Conservation (phyloP, 2,797 vertebrate genomes). For the Macrochelys suwanniensis region DNA sequence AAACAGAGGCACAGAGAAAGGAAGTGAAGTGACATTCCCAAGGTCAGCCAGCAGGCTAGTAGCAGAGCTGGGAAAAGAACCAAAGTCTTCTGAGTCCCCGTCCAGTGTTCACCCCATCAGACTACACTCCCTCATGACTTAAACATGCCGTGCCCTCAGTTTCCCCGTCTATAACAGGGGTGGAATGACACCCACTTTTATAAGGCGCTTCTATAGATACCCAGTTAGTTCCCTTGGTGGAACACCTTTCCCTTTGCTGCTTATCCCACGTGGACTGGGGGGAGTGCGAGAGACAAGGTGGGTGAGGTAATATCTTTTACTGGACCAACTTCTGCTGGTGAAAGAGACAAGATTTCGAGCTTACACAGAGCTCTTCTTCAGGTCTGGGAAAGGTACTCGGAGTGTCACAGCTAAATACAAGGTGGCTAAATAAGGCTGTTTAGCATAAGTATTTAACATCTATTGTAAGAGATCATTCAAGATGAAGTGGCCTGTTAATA, state of each 20-base stretch:
- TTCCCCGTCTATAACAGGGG: neutral
- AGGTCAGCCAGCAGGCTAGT: no score
- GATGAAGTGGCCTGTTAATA: neutral
- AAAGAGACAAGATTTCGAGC: neutral
- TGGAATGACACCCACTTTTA: neutral
- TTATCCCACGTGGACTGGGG: neutral
- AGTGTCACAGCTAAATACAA: neutral
- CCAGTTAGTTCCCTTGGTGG: rapidly evolving
- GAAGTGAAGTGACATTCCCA: no score
- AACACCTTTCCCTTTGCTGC: neutral
- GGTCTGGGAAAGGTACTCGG: neutral
- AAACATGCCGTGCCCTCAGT: neutral
- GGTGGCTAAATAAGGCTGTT: neutral
- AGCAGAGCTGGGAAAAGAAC: no score
- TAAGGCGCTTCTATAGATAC: neutral
- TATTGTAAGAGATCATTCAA: neutral
- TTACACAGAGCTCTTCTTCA: neutral
- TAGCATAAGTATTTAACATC: neutral
- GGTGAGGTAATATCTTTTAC: neutral
- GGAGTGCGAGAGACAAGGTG: neutral
- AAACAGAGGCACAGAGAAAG: no score
- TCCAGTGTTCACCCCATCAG: neutral
- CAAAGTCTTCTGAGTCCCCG: no score
- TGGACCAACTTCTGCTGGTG: neutral
- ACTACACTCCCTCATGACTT: no score